Conservation (phyloP, 2,113 vertebrate species). For the Macrotis lagotis region DNA sequence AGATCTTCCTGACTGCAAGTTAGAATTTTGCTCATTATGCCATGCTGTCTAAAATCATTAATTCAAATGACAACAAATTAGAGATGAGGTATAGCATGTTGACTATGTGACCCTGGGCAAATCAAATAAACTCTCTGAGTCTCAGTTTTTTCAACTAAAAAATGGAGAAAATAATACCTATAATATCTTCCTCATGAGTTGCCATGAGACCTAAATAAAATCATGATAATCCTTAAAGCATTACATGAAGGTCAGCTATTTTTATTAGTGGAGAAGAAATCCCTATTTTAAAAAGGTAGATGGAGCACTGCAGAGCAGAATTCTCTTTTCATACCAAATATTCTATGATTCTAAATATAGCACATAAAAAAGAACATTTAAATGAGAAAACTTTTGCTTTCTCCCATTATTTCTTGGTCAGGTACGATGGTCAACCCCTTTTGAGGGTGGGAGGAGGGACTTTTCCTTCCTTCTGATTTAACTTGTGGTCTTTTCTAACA, state of each 20-base stretch:
- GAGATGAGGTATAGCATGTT: neutral
- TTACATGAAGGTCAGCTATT: neutral
- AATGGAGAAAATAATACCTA: neutral
- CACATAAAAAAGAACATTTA: neutral
- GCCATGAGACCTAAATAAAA: neutral
- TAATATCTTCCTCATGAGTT: neutral
- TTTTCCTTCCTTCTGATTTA: neutral
- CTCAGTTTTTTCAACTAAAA: neutral
- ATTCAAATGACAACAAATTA: neutral
- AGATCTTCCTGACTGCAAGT: neutral
- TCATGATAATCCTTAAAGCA: neutral
- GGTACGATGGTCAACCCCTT: neutral
- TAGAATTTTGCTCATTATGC: neutral
- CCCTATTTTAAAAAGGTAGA: neutral
- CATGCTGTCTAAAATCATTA: neutral
- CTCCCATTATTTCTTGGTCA: neutral
- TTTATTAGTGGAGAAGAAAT: neutral
- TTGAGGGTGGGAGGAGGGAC: neutral
- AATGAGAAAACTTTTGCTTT: neutral
- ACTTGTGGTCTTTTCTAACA: neutral
- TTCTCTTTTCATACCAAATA: neutral
- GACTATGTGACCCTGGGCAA: neutral
- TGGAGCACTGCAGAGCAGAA: neutral
- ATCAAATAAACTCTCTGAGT: neutral
- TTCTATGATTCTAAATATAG: neutral